Evolutionary conservation across 2,797 vertebrate genomes (phyloP).

Genomic region (Eulemur rubriventer): DNA sequence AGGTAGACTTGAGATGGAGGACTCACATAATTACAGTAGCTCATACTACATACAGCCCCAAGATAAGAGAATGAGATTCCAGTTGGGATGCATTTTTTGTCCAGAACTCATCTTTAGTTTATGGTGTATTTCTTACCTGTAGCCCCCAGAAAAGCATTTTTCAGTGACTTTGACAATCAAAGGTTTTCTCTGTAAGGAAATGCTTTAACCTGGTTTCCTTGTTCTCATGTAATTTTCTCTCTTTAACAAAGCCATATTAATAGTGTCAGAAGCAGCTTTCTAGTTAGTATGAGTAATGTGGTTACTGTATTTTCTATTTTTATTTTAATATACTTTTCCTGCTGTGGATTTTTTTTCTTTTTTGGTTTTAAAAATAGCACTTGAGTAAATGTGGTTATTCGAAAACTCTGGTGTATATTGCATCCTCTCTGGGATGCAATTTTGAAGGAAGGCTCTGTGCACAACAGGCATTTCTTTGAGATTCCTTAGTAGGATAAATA

Average conservation of each 20-base stretch:
- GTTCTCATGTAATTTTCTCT: slow-evolving; percentile 61
- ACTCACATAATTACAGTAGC: background rate
- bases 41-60: background rate
- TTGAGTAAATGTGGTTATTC: slow-evolving; percentile 59
- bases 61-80: background rate
- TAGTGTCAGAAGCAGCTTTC: slow-evolving; percentile 64
- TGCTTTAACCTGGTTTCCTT: slow-evolving; percentile 41
- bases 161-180: background rate
- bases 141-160: background rate
- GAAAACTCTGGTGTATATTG: background rate
- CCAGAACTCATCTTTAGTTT: background rate
- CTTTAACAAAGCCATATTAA: slow-evolving; percentile 70
- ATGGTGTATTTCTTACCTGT: background rate
- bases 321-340: slow-evolving; percentile 68
- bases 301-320: slow-evolving; percentile 75
- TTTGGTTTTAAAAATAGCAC: slow-evolving; percentile 66
- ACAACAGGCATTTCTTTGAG: background rate
- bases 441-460: background rate
- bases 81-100: background rate
- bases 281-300: slow-evolving; percentile 73
- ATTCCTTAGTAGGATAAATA: slow-evolving; percentile 10
- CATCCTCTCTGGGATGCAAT: background rate
- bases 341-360: slow-evolving; percentile 33
- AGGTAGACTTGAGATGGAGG: background rate
- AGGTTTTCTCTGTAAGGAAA: slow-evolving; percentile 27